Evolutionary conservation across 2,888 invertebrate species (phyloP).

Genomic region (Tanytarsus gracilentus): DNA sequence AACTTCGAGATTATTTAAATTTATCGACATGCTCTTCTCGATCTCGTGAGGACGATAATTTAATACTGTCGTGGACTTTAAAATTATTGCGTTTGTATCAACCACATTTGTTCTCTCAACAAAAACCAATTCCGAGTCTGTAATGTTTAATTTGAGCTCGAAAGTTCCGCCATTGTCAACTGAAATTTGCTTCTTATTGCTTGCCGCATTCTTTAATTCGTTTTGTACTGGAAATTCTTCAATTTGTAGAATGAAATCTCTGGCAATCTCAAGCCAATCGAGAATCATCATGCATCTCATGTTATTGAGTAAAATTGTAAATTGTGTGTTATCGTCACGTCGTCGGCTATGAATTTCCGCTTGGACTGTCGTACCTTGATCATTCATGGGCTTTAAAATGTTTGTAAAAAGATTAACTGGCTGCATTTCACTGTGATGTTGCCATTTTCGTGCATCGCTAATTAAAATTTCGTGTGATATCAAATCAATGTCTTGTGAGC

Average conservation of each 20-base stretch:
- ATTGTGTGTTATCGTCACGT: constrained; percentile 59
- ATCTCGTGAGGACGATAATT: constrained; percentile 62
- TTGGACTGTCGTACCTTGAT: constrained; percentile 46
- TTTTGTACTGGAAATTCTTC: constrained; percentile 40
- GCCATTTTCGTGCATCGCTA: constrained; percentile 33
- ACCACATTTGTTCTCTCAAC: constrained; percentile 81
- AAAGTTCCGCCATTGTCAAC: constrained; percentile 33
- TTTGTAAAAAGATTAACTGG: constrained; percentile 75
- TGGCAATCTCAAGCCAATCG: constrained; percentile 84
- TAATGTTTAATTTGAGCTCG: constrained; percentile 86
- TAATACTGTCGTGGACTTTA: constrained; percentile 83
- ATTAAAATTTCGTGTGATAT: constrained; percentile 65
- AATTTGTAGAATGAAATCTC: constrained; percentile 62
- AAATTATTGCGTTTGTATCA: constrained; percentile 90
- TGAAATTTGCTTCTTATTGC: background rate
- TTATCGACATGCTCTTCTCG: constrained; percentile 73
- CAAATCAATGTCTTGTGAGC: constrained; percentile 83
- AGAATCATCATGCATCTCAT: constrained; percentile 89
- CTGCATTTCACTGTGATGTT: background rate
- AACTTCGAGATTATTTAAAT: constrained; percentile 81
- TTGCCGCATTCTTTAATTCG: constrained; percentile 33
- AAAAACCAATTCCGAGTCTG: constrained; percentile 89
- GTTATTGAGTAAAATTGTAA: constrained; percentile 84
- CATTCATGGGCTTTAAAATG: constrained; percentile 69
- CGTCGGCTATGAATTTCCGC: constrained; percentile 67